Conservation (phyloP, 2,113 vertebrate genomes). For the Blennius ocellaris region DNA sequence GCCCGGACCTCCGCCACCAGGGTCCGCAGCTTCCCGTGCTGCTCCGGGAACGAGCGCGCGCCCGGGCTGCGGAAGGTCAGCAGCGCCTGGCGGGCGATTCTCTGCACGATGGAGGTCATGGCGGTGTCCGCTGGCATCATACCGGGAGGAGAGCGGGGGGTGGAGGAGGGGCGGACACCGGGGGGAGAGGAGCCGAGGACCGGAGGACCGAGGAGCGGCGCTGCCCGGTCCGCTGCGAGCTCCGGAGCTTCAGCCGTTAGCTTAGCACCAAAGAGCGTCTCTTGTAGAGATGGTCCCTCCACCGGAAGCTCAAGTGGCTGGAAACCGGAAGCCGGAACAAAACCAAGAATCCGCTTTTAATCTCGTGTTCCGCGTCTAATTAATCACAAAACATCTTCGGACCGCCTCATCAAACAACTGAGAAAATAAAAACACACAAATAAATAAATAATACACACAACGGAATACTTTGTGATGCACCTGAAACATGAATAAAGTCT, state of each 20-base stretch:
- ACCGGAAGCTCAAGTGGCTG: not conserved
- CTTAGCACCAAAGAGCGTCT: slow-evolving; percentile 39
- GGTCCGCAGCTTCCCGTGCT: slow-evolving; percentile 83
- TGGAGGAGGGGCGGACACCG: too few relatives aligned
- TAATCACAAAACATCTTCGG: too few relatives aligned
- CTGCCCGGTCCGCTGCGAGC: not conserved
- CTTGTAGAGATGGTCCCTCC: accelerated
- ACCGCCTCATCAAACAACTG: too few relatives aligned
- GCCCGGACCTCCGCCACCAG: slow-evolving; percentile 89
- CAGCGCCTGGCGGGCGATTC: slow-evolving; percentile 90
- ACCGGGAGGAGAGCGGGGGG: slow-evolving; percentile 10
- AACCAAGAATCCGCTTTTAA: not conserved
- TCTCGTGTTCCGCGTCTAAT: too few relatives aligned
- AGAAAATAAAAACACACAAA: too few relatives aligned
- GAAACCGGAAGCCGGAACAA: not conserved
- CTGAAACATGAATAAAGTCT: too few relatives aligned
- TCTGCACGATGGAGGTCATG: slow-evolving; percentile 91
- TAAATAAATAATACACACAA: too few relatives aligned
- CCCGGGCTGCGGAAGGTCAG: slow-evolving; percentile 84
- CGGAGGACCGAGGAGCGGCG: not conserved
- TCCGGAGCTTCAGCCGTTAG: slow-evolving; percentile 15
- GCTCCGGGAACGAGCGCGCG: slow-evolving; percentile 80
- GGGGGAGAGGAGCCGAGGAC: too few relatives aligned
- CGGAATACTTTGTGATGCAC: too few relatives aligned
- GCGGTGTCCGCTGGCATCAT: slow-evolving; percentile 87